phyloP scores from a whole-genome alignment of 2,113 vertebrate species.

The Rallus limicola region DNA sequence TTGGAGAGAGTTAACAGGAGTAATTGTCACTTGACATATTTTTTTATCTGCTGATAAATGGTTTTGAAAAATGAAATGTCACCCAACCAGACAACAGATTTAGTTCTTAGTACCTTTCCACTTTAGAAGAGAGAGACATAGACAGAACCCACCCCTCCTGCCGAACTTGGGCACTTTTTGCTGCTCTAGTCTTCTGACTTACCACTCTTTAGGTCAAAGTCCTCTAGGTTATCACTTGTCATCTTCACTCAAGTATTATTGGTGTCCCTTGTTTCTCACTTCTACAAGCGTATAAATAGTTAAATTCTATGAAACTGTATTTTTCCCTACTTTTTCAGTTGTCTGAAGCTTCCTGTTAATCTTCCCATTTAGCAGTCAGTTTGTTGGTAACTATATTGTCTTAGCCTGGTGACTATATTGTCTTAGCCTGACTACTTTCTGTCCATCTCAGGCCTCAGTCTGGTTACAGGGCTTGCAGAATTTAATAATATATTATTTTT shows the following conservation, averaged over 20 bases:
- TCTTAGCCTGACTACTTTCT: not conserved
- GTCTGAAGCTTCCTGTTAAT: not conserved
- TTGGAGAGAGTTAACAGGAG: not conserved
- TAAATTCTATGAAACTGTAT: not conserved
- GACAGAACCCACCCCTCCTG: not conserved
- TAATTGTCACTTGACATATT: not conserved
- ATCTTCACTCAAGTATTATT: not conserved
- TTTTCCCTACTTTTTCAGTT: not conserved
- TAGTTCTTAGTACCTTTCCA: not conserved
- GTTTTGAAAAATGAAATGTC: not conserved
- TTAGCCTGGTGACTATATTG: not conserved
- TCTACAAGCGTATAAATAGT: not conserved
- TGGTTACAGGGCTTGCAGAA: not conserved
- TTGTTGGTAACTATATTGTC: not conserved
- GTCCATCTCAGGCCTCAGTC: fast-evolving
- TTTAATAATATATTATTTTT: not conserved
- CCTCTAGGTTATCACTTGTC: not conserved
- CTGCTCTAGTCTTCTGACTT: not conserved
- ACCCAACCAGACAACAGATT: not conserved
- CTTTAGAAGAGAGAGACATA: not conserved
- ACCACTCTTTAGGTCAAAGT: not conserved
- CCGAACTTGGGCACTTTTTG: not conserved
- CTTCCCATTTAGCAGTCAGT: not conserved
- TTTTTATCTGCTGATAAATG: not conserved
- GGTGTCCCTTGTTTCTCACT: not conserved